These are phyloP conservation scores for Planococcus citri DNA, from an alignment of 1,140 invertebrate species.

Conservation along the genomic window DNA sequence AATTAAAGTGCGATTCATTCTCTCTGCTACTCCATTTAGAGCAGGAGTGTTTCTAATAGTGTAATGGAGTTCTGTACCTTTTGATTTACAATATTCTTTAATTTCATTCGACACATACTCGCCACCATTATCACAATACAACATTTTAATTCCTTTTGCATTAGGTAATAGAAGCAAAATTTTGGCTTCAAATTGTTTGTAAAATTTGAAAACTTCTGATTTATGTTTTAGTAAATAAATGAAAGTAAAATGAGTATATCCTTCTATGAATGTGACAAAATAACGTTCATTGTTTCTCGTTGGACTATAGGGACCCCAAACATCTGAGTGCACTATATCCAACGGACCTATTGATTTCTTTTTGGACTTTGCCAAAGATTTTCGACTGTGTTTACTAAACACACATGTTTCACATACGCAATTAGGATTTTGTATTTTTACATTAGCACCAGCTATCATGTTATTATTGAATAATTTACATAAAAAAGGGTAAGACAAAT, in stretches of 20 bases:
- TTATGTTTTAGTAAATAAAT: constrained; percentile 28
- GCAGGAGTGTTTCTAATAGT: constrained; percentile 30
- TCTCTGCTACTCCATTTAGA: constrained; percentile 33
- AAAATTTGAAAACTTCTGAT: constrained; percentile 17
- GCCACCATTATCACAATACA: constrained; percentile 25
- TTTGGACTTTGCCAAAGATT: constrained; percentile 28
- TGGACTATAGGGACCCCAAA: constrained; percentile 32
- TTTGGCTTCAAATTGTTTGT: constrained; percentile 22
- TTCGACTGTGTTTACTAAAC: neutral
- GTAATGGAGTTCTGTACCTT: constrained; percentile 30
- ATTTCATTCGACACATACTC: constrained; percentile 24
- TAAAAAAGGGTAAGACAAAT: neutral
- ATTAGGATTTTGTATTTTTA: neutral
- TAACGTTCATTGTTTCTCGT: constrained; percentile 30
- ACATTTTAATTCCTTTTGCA: neutral
- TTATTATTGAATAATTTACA: neutral
- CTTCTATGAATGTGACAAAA: constrained; percentile 34
- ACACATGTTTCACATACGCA: constrained; percentile 4
- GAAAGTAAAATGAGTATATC: constrained; percentile 32
- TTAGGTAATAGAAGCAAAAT: neutral
- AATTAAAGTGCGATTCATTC: constrained; percentile 31
- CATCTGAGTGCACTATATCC: constrained; percentile 32
- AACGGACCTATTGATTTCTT: constrained; percentile 27
- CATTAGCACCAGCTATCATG: neutral
- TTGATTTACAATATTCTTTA: constrained; percentile 27